Evolutionary conservation across 2,797 vertebrate genomes (phyloP).

Genomic region (Setipinna tenuifilis): DNA sequence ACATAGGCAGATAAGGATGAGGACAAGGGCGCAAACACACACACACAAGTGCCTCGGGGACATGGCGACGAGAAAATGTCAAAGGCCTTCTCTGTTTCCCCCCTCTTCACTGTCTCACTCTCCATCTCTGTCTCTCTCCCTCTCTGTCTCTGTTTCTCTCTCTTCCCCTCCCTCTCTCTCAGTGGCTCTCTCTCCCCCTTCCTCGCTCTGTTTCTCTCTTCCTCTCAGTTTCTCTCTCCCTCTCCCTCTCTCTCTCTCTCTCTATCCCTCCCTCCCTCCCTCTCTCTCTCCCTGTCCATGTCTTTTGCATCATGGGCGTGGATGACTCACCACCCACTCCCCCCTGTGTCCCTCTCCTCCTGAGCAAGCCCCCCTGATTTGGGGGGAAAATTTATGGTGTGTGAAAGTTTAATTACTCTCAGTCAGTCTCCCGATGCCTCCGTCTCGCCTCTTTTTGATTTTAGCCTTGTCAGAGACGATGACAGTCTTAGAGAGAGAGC

Average conservation of each 20-base stretch:
- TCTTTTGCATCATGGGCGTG: background rate
- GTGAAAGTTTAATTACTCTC: slow-evolving; percentile 22
- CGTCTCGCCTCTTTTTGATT: background rate
- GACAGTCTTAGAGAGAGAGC: background rate
- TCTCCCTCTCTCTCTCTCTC: background rate
- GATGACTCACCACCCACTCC: background rate
- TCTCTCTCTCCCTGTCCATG: background rate
- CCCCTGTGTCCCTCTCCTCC: background rate
- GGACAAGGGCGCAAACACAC: background rate
- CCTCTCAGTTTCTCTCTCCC: background rate
- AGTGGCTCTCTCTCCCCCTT: no score
- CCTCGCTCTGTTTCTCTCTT: no score
- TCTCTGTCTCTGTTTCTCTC: no score
- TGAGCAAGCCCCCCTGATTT: background rate
- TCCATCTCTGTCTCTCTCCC: background rate
- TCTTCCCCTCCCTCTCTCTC: no score
- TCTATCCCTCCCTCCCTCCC: background rate
- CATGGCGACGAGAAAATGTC: background rate
- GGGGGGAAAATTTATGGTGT: background rate
- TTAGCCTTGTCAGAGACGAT: slow-evolving; percentile 8
- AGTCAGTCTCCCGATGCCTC: slow-evolving; percentile 2
- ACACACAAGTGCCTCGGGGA: background rate
- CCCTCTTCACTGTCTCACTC: background rate
- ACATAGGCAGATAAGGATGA: background rate
- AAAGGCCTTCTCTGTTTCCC: background rate